Percentiles rank a stretch among this genome's conserved stretches.
Conservation (phyloP, 2,113 vertebrate species). For the Hippocampus guttulatus region DNA sequence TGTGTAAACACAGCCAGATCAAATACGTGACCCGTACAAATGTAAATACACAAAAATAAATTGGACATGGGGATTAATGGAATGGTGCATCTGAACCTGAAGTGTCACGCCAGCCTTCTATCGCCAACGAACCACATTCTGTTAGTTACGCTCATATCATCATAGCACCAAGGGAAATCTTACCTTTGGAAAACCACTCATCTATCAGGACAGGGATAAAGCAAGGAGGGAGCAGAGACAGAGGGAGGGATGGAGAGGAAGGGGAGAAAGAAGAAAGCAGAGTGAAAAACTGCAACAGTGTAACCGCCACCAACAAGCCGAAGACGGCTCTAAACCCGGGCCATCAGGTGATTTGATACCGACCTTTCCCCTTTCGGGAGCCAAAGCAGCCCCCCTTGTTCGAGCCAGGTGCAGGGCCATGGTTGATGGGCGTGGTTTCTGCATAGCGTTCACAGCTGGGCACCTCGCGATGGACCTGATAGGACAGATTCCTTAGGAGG, state of each 20-base stretch:
- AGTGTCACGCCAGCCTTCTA: conserved; percentile 8
- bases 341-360: conserved; percentile 12
- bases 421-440: conserved; percentile 70
- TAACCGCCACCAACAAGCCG: conserved; percentile 55
- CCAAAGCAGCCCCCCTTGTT: conserved; percentile 90
- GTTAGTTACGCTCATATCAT: conserved; percentile 38
- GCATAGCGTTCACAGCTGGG: conserved; percentile 84
- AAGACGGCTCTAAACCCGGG: background rate
- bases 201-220: conserved; percentile 75
- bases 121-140: background rate
- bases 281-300: conserved; percentile 69
- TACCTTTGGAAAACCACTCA: conserved; percentile 98
- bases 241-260: conserved; percentile 8
- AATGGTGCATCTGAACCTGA: background rate
- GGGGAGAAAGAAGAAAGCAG: conserved; percentile 39
- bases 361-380: conserved; percentile 95
- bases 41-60: background rate
- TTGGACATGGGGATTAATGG: background rate
- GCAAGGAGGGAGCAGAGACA: conserved; percentile 15
- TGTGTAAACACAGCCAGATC: background rate
- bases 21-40: background rate
- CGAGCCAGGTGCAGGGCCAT: conserved; percentile 57
- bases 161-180: conserved; percentile 71
- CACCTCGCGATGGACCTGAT: conserved; percentile 93
- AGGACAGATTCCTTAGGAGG: conserved; percentile 91